Evolutionary conservation across 2,888 invertebrate genomes (phyloP).

Genomic region (Sinopyrophorus schimmeli): DNA sequence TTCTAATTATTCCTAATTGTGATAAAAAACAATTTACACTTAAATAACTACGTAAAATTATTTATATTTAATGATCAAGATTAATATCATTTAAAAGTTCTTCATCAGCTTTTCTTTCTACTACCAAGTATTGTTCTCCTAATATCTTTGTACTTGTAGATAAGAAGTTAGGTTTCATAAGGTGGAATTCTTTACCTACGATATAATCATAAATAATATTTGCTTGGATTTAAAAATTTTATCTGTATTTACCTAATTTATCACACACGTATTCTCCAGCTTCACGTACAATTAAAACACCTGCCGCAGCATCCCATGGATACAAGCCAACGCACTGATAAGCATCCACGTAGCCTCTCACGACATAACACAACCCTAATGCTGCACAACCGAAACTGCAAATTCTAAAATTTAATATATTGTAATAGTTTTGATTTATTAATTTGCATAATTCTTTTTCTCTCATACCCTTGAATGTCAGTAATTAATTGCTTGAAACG

Average conservation of each 20-base stretch:
- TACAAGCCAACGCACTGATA: conserved; percentile 72
- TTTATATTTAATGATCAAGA: no score
- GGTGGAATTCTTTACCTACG: conserved; percentile 56
- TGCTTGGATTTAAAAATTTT: background rate
- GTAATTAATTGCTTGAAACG: conserved; percentile 49
- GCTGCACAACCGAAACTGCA: conserved; percentile 75
- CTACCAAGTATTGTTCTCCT: conserved; percentile 54
- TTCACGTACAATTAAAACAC: conserved; percentile 72
- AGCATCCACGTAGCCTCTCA: conserved; percentile 68
- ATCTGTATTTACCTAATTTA: conserved; percentile 58
- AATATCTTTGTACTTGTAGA: conserved; percentile 57
- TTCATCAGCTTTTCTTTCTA: conserved; percentile 59
- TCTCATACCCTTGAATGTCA: conserved; percentile 50
- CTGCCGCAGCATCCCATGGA: conserved; percentile 80
- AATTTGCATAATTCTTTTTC: conserved; percentile 4
- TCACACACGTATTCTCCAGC: conserved; percentile 74
- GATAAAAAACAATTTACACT: no score
- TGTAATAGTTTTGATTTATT: background rate
- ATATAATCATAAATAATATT: background rate
- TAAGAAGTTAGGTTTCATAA: conserved; percentile 62
- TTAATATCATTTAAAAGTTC: conserved; percentile 39
- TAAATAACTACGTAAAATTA: no score
- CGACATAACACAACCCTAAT: conserved; percentile 70
- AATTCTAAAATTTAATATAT: conserved; percentile 58
- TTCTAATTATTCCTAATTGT: no score